Evolutionary conservation across 2,888 invertebrate species (phyloP).

Genomic region (Eristalinus sepulchralis): DNA sequence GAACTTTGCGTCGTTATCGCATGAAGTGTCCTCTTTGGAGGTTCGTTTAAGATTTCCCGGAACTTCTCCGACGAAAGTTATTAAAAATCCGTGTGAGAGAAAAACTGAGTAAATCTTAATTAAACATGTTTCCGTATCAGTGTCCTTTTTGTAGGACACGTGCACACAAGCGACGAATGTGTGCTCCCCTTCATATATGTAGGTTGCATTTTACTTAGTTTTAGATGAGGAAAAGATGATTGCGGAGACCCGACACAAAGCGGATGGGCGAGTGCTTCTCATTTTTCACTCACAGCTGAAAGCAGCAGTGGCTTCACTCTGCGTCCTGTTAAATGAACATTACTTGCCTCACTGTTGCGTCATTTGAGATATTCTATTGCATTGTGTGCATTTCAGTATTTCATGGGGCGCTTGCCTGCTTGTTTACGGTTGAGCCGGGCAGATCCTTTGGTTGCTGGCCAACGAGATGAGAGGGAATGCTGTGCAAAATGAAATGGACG

Average conservation of each 20-base stretch:
- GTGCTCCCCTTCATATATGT: constrained; percentile 23
- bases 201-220: constrained; percentile 46
- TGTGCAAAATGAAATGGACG: constrained; percentile 32
- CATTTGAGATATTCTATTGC: constrained; percentile 34
- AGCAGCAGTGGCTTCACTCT: constrained; percentile 40
- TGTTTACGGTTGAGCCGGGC: not conserved
- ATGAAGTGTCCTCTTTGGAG: not conserved
- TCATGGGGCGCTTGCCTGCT: not conserved
- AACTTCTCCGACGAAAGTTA: not conserved
- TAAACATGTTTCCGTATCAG: constrained; percentile 49
- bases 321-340: constrained; percentile 63
- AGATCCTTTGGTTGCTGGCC: not conserved
- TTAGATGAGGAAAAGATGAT: constrained; percentile 26
- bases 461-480: not conserved
- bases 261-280: constrained; percentile 33
- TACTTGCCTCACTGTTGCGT: constrained; percentile 40
- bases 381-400: constrained; percentile 3
- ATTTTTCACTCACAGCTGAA: constrained; percentile 62
- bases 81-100: constrained; percentile 11
- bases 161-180: too few relatives aligned
- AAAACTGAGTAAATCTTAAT: constrained; percentile 27
- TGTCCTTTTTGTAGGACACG: constrained; percentile 3
- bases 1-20: not conserved
- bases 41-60: not conserved
- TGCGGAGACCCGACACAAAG: constrained; percentile 42